Conservation (phyloP, 1,140 invertebrate genomes). For the Catajapyx aquilonaris region DNA sequence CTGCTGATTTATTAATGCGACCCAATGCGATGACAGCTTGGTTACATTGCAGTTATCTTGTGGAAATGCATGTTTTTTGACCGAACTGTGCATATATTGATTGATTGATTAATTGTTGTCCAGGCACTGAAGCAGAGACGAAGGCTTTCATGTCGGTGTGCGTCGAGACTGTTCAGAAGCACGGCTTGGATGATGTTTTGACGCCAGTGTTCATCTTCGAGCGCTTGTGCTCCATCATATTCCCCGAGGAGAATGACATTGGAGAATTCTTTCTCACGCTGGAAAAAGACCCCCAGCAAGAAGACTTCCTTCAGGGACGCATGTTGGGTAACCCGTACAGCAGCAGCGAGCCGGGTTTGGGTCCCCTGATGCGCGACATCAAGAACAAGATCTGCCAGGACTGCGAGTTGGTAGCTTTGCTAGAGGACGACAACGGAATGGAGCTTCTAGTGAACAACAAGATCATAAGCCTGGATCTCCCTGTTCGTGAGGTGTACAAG, state of each 20-base stretch:
- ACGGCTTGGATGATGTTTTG: slow-evolving; percentile 72
- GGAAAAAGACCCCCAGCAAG: slow-evolving; percentile 95
- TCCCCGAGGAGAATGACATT: slow-evolving; percentile 91
- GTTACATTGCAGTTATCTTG: too few relatives aligned
- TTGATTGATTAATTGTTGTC: too few relatives aligned
- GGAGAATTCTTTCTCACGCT: slow-evolving; percentile 90
- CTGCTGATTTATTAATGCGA: too few relatives aligned
- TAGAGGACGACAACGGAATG: slow-evolving; percentile 98
- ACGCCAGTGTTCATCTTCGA: slow-evolving; percentile 97
- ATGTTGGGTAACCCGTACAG: slow-evolving; percentile 98
- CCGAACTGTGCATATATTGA: too few relatives aligned
- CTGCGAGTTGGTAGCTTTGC: slow-evolving; percentile 83
- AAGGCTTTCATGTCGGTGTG: slow-evolving; percentile 94
- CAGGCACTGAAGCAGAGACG: slow-evolving; percentile 84
- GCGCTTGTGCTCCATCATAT: slow-evolving; percentile 88
- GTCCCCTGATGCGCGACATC: slow-evolving; percentile 91
- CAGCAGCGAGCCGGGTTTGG: slow-evolving; percentile 75
- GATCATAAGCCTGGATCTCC: slow-evolving; percentile 89
- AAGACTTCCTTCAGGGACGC: slow-evolving; percentile 90
- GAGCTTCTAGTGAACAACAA: slow-evolving; percentile 96
- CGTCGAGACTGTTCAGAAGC: slow-evolving; percentile 87
- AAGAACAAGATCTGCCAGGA: slow-evolving; percentile 98
- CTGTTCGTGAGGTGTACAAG: slow-evolving; percentile 63
- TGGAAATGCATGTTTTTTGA: too few relatives aligned
- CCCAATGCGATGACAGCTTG: too few relatives aligned